These are phyloP conservation scores for Diplolepis rosae DNA, from an alignment of 2,888 invertebrate genomes.

Conservation along the genomic window DNA sequence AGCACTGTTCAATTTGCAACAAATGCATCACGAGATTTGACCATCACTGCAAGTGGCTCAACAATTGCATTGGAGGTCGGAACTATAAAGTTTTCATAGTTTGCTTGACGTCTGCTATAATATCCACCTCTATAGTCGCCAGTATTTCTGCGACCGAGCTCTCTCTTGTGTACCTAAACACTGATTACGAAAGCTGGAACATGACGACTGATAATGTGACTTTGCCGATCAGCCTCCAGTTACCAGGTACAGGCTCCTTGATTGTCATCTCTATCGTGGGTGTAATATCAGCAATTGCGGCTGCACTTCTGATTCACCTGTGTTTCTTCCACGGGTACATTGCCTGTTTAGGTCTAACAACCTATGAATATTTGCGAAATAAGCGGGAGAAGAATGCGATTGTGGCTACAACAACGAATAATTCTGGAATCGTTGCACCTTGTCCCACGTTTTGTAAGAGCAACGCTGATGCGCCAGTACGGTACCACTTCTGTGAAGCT, in stretches of 20 bases:
- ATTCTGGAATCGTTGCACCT: slow-evolving; percentile 15
- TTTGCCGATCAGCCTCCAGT: slow-evolving; percentile 54
- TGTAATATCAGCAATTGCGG: slow-evolving; percentile 83
- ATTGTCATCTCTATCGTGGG: slow-evolving; percentile 75
- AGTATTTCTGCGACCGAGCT: slow-evolving; percentile 83
- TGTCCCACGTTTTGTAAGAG: slow-evolving; percentile 37
- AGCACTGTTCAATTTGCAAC: slow-evolving; percentile 97
- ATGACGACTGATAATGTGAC: slow-evolving; percentile 63
- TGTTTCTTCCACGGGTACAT: slow-evolving; percentile 93
- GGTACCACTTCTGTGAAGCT: slow-evolving; percentile 61
- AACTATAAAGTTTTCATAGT: slow-evolving; percentile 91
- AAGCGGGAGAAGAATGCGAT: slow-evolving; percentile 58
- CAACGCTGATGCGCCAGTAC: slow-evolving; percentile 40
- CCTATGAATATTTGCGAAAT: slow-evolving; percentile 88
- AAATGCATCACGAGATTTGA: slow-evolving; percentile 97
- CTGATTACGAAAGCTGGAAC: slow-evolving; percentile 29
- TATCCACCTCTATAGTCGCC: slow-evolving; percentile 82
- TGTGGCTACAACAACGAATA: slow-evolving; percentile 30
- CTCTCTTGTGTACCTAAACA: slow-evolving; percentile 77
- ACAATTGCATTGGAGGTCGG: slow-evolving; percentile 94
- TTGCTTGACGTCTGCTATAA: slow-evolving; percentile 86
- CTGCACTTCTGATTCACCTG: slow-evolving; percentile 86
- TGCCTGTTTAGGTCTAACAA: slow-evolving; percentile 87
- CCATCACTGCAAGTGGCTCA: slow-evolving; percentile 99
- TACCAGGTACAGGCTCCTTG: slow-evolving; percentile 74